Evolutionary conservation across 2,797 vertebrate species (phyloP).

Genomic region (Chloroceryle amazona): DNA sequence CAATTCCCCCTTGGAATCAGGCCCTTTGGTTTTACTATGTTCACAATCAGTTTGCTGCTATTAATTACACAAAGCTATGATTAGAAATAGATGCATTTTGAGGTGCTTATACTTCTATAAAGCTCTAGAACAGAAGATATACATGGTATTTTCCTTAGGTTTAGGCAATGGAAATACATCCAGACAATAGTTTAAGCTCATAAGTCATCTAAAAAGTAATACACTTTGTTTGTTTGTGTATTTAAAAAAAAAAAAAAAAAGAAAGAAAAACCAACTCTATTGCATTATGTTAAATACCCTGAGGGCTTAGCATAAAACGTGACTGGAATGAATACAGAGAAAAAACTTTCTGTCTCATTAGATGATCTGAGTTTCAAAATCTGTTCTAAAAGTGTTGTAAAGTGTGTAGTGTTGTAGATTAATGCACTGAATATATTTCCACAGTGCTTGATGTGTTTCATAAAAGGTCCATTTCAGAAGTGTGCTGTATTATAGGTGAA

Average conservation of each 20-base stretch:
- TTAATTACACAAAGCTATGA: slow-evolving; percentile 23
- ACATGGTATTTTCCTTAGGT: not conserved
- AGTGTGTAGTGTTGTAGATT: slow-evolving; percentile 84
- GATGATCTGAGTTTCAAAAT: slow-evolving; percentile 84
- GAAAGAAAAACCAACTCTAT: not conserved
- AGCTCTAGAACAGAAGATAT: slow-evolving; percentile 57
- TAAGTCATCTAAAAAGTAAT: slow-evolving; percentile 53
- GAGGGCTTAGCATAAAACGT: slow-evolving; percentile 71
- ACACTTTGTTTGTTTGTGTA: slow-evolving; percentile 69
- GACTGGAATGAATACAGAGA: slow-evolving; percentile 76
- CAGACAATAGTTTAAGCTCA: slow-evolving; percentile 5
- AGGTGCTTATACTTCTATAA: slow-evolving; percentile 76
- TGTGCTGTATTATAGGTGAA: slow-evolving; percentile 86
- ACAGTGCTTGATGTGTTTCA: slow-evolving; percentile 88
- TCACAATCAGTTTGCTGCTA: not conserved
- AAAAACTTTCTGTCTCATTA: slow-evolving; percentile 83
- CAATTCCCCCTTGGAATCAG: not conserved
- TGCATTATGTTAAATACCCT: slow-evolving; percentile 82
- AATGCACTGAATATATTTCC: slow-evolving; percentile 86
- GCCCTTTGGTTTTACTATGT: not conserved
- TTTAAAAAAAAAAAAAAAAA: slow-evolving; percentile 19
- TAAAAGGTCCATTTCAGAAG: slow-evolving; percentile 88
- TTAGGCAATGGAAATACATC: slow-evolving; percentile 13
- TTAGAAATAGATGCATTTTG: slow-evolving; percentile 32
- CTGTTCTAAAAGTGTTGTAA: slow-evolving; percentile 82